phyloP scores from a whole-genome alignment of 1,140 invertebrate genomes.

The Ceratina japonica region DNA sequence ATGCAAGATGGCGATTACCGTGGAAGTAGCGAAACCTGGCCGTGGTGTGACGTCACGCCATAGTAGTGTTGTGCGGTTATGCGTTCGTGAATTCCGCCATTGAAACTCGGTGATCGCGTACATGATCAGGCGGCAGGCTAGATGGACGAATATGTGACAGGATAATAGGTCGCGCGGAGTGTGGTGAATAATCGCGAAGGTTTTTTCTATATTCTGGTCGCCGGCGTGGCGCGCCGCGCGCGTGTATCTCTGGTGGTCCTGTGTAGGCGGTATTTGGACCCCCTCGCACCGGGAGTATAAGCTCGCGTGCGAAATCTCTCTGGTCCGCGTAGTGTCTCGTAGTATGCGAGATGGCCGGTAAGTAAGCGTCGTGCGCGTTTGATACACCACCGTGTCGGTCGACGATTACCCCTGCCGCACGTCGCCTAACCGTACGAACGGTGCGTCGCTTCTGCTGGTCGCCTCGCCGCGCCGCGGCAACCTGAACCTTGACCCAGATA shows the following conservation, averaged over 20 bases:
- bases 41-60: constrained; percentile 70
- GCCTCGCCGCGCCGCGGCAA: constrained; percentile 51
- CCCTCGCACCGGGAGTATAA: constrained; percentile 34
- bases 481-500: constrained; percentile 70
- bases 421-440: constrained; percentile 39
- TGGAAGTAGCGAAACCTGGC: constrained; percentile 50
- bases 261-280: constrained; percentile 33
- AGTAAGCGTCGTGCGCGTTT: constrained; percentile 58
- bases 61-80: constrained; percentile 67
- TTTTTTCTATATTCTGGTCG: constrained; percentile 41
- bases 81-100: constrained; percentile 74
- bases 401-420: constrained; percentile 16
- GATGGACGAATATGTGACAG: constrained; percentile 59
- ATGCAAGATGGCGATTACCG: constrained; percentile 66
- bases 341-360: constrained; percentile 74
- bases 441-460: constrained; percentile 42
- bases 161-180: constrained; percentile 19
- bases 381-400: background rate
- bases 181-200: constrained; percentile 43
- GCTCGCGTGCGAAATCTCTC: constrained; percentile 46
- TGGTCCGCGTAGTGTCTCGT: constrained; percentile 42
- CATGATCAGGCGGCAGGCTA: constrained; percentile 15
- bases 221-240: constrained; percentile 54
- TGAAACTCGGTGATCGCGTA: constrained; percentile 54
- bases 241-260: constrained; percentile 30